phyloP scores from a whole-genome alignment of 2,888 invertebrate species.

The Drosophila subsilvestris region DNA sequence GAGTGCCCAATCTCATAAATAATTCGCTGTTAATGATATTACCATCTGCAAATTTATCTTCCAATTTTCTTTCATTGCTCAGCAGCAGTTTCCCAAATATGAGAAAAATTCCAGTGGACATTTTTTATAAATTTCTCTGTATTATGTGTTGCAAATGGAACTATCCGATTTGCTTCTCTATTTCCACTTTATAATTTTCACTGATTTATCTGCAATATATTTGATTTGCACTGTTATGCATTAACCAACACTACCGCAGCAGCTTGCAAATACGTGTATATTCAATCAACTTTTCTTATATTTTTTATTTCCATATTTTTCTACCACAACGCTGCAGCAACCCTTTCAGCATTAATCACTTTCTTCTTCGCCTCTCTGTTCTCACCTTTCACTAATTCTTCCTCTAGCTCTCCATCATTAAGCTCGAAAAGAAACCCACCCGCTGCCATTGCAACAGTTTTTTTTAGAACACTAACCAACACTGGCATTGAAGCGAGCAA shows the following conservation, averaged over 20 bases:
- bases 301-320: background rate
- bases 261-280: background rate
- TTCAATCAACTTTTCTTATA: background rate
- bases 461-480: slow-evolving; percentile 19
- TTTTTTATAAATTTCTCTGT: no score
- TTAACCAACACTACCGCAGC: background rate
- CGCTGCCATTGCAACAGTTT: background rate
- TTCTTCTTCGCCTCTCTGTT: background rate
- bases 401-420: slow-evolving; percentile 17
- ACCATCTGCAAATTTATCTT: no score
- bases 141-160: no score
- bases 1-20: no score
- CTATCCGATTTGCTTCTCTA: no score
- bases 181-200: no score
- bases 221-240: background rate
- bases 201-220: no score
- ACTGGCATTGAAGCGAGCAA: slow-evolving; percentile 27
- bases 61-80: no score
- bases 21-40: no score
- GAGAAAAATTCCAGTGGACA: no score
- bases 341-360: background rate
- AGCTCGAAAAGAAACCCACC: slow-evolving; percentile 10
- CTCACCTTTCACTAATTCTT: background rate
- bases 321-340: background rate
- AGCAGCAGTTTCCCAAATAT: no score